Conservation (phyloP, 2,888 invertebrate species). For the Dicycla oo region DNA sequence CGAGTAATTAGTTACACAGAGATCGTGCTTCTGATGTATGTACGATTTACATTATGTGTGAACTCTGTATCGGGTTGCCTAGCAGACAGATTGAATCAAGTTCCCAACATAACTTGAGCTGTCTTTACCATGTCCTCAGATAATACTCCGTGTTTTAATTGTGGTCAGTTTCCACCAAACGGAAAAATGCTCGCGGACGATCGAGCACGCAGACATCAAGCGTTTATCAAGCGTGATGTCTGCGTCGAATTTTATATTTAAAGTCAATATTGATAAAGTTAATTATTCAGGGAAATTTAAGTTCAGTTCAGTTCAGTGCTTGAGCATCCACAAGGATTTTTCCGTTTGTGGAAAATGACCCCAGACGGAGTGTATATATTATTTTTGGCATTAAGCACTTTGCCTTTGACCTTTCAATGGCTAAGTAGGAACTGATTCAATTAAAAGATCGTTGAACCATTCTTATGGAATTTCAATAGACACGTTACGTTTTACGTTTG, state of each 20-base stretch:
- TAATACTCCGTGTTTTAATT: no score
- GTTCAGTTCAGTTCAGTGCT: no score
- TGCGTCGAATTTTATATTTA: no score
- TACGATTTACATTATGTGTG: slow-evolving; percentile 35
- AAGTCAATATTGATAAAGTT: no score
- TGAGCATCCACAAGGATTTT: no score
- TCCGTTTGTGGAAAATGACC: not conserved
- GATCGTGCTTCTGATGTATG: slow-evolving; percentile 39
- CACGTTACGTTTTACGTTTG: no score
- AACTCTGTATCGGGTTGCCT: slow-evolving; percentile 32
- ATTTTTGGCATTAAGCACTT: not conserved
- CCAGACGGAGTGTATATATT: not conserved
- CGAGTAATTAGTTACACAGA: slow-evolving; percentile 67
- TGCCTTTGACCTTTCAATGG: not conserved
- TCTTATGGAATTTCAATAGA: not conserved
- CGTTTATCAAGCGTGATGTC: no score
- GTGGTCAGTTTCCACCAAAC: no score
- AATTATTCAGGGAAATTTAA: no score
- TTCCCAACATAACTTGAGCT: slow-evolving; percentile 16
- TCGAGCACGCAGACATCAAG: no score
- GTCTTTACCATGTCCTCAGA: not conserved
- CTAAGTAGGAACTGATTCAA: no score
- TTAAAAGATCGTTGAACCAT: not conserved
- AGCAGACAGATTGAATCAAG: slow-evolving; percentile 20
- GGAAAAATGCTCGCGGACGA: no score